These are phyloP conservation scores for Rhyacichthys aspro DNA, from an alignment of 2,797 vertebrate species.

Conservation along the genomic window DNA sequence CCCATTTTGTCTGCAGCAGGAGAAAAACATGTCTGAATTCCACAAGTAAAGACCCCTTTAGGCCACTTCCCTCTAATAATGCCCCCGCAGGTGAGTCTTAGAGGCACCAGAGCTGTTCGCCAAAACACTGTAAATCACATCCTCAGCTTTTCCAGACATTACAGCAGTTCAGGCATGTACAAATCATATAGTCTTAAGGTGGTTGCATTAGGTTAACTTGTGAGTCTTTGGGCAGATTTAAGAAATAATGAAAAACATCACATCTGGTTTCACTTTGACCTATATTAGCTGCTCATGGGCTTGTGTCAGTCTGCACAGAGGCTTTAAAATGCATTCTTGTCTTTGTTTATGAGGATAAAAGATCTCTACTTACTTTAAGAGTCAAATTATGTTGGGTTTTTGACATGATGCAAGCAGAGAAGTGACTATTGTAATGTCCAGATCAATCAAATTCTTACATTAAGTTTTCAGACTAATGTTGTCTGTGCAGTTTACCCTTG, in stretches of 20 bases:
- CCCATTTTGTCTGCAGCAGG: not conserved
- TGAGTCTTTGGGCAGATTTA: not conserved
- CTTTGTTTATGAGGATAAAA: not conserved
- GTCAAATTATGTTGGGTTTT: not conserved
- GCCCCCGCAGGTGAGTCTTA: conserved; percentile 8
- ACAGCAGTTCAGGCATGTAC: not conserved
- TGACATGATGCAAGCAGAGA: not conserved
- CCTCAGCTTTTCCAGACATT: conserved; percentile 21
- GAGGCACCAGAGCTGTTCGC: conserved; percentile 5
- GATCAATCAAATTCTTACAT: not conserved
- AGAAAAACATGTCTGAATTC: conserved; percentile 1
- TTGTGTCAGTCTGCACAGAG: conserved; percentile 1
- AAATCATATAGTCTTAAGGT: not conserved
- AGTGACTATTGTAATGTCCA: not conserved
- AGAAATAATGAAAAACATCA: conserved; percentile 1
- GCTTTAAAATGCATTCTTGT: not conserved
- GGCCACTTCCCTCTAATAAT: not conserved
- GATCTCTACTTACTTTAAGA: not conserved
- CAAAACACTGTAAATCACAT: conserved; percentile 30
- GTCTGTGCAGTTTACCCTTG: not conserved
- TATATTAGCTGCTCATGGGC: conserved; percentile 2
- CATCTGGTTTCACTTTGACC: conserved; percentile 40
- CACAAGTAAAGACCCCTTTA: conserved; percentile 1
- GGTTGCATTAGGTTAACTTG: not conserved
- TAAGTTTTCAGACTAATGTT: not conserved